phyloP scores from a whole-genome alignment of 1,140 invertebrate genomes.

The roundworm (Caenorhabditis elegans) region WBcel235 BX284603.4:7820001-7820500 shows the following conservation, averaged over 20 bases:
- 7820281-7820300: neutral
- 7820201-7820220: neutral
- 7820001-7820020: neutral
- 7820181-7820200: neutral
- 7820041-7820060: neutral
- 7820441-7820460: too few species aligned
- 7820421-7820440: too few species aligned
- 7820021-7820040: conserved; percentile 21
- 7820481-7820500: too few species aligned
- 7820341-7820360: too few species aligned
- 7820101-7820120: neutral
- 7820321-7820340: too few species aligned
- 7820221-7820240: conserved; percentile 1
- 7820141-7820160: conserved; percentile 27
- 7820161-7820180: neutral
- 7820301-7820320: too few species aligned
- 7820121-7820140: conserved; percentile 30
- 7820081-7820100: neutral
- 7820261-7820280: neutral
- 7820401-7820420: too few species aligned
- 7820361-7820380: too few species aligned
- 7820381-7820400: too few species aligned
- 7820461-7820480: too few species aligned
- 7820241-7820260: neutral
- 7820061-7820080: neutral